Conservation (phyloP, 2,888 invertebrate species). For the Lithophane ornitopus region DNA sequence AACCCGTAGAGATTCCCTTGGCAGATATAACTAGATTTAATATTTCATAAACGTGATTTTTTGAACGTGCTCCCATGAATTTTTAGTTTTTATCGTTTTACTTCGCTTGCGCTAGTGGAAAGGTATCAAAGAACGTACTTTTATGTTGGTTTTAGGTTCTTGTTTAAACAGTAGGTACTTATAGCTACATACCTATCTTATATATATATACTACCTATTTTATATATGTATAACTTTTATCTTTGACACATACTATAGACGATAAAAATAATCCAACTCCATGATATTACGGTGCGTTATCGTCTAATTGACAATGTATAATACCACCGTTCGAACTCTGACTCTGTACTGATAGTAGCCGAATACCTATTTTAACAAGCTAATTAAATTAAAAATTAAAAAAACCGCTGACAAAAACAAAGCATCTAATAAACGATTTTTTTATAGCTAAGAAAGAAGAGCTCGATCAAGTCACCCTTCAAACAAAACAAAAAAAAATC, state of each 20-base stretch:
- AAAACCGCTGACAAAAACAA: no score
- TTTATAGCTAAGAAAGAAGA: no score
- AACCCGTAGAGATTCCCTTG: conserved; percentile 75
- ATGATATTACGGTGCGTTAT: not conserved
- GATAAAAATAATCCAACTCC: not conserved
- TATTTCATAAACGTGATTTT: conserved; percentile 90
- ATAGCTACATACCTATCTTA: no score
- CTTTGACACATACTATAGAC: not conserved
- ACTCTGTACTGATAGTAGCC: not conserved
- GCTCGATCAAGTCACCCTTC: no score
- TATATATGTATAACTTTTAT: not conserved
- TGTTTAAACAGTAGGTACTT: not conserved
- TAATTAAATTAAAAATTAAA: no score
- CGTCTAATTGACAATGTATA: not conserved
- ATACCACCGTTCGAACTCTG: not conserved
- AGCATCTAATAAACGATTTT: no score
- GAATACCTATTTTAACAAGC: not conserved
- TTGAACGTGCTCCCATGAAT: conserved; percentile 82
- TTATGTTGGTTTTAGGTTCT: not conserved
- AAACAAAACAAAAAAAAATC: no score
- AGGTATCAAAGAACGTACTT: not conserved
- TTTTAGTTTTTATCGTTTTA: conserved; percentile 67
- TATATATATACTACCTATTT: no score
- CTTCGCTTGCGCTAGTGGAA: not conserved
- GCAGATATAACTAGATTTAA: conserved; percentile 85